Evolutionary conservation across 2,888 invertebrate species (phyloP), one percentile per base, ranked within the genome.

Genomic region (Hetaerina titia): DNA sequence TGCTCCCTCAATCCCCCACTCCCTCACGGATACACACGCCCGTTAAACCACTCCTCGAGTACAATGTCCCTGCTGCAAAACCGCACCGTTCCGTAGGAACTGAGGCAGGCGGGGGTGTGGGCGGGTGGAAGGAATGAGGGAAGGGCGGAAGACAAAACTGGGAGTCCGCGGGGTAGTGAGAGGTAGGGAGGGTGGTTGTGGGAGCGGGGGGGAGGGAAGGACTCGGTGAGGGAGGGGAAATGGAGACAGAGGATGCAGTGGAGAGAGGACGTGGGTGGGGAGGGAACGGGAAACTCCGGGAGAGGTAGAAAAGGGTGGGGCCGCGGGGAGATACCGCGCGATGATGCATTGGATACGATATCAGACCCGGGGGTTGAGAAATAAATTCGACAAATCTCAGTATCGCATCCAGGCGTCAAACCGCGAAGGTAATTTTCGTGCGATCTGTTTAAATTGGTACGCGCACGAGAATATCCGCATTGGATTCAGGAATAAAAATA

Each of bases 61-160:
- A 81, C 81, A 81, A 31, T 81, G 81, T 81, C 81, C 81, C 19
- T 13, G 69, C 81, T 81, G 81, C 81, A 11, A 81, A 81, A 81
- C 81, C 81, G 81, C 81, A 31, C 31, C 25, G 56, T n/a, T 22
- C 56, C 56, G 89, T 31, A 45, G 88, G 2, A 22, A n/a, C 22
- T 22, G 81, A 81, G n/a, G n/a, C 22, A 11, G 11, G 1, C 9
- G 13, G 9, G 56, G 19, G 89, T 31, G 58, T 19, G 5, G n/a
- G 57, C 11, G 56, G 58, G 19, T 11, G 13, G 4, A 58, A 56
- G 88, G 89, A 57, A 22, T n/a, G 56, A 57, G 17, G 22, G 89
- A n/a, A 22, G n/a, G 2, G 7, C 57, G n/a, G 19, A 7, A n/a
- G n/a, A n/a, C 11, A n/a, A 69, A n/a, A 13, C 22, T 6, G 69